These are phyloP conservation scores for Laspeyria flexula DNA, from an alignment of 2,888 invertebrate genomes.

Conservation along the genomic window DNA sequence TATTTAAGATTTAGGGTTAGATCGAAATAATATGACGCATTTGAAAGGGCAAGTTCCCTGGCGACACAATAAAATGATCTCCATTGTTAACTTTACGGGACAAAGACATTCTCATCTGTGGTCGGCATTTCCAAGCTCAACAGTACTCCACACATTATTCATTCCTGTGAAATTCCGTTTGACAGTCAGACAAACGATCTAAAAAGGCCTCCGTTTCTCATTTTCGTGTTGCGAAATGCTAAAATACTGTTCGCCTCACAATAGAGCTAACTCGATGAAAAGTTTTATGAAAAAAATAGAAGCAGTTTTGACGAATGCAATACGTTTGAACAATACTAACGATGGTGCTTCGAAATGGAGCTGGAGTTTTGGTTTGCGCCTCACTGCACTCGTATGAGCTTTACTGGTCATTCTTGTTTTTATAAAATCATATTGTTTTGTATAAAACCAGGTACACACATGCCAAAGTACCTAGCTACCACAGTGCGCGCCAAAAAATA, in stretches of 20 bases:
- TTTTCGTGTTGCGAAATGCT: slow-evolving; percentile 24
- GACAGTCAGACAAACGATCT: slow-evolving; percentile 16
- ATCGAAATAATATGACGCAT: background rate
- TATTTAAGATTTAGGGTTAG: no score
- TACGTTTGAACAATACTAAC: slow-evolving; percentile 32
- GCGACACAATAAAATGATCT: background rate
- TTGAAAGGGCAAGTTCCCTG: background rate
- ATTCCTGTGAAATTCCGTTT: slow-evolving; percentile 11
- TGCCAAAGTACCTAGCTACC: no score
- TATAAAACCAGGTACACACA: no score
- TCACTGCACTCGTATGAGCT: slow-evolving; percentile 24
- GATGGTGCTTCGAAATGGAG: slow-evolving; percentile 13
- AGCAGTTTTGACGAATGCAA: slow-evolving; percentile 28
- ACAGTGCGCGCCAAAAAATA: no score
- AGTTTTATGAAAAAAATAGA: slow-evolving; percentile 44
- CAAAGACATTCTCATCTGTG: slow-evolving; percentile 6
- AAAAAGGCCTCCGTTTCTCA: slow-evolving; percentile 8
- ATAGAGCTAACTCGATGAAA: slow-evolving; percentile 33
- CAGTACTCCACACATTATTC: slow-evolving; percentile 10
- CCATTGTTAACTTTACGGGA: slow-evolving; percentile 5
- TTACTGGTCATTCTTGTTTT: slow-evolving; percentile 16
- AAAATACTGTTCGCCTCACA: slow-evolving; percentile 23
- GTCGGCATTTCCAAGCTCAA: background rate
- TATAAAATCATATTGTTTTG: no score
- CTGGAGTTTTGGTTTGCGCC: slow-evolving; percentile 5